phyloP scores from a whole-genome alignment of 2,797 vertebrate species.

The Poecilia gillii region DNA sequence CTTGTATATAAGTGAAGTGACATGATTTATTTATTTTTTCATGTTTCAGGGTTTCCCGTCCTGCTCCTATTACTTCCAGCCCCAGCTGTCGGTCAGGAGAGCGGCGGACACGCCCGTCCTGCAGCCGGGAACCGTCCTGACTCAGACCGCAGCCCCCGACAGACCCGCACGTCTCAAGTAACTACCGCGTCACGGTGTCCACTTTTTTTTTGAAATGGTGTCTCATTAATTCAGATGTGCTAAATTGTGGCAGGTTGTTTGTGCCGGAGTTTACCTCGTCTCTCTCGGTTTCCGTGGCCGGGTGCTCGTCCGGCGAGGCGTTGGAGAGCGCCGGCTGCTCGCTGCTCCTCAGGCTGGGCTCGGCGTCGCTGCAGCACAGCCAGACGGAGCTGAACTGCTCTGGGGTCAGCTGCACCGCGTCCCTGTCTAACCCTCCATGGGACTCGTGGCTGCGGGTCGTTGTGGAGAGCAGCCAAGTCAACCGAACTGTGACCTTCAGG shows the following conservation, averaged over 20 bases:
- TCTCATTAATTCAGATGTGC: background rate
- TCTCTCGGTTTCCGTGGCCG: conserved; percentile 80
- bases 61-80: conserved; percentile 92
- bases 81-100: conserved; percentile 89
- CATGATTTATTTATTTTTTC: background rate
- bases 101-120: conserved; percentile 84
- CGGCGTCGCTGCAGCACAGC: conserved; percentile 74
- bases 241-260: conserved; percentile 81
- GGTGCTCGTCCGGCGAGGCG: conserved; percentile 69
- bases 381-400: conserved; percentile 82
- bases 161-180: conserved; percentile 87
- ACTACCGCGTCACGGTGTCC: conserved; percentile 19
- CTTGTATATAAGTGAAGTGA: background rate
- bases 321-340: conserved; percentile 66
- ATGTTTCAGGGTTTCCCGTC: conserved; percentile 86
- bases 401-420: conserved; percentile 73
- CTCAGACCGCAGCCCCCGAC: conserved; percentile 71
- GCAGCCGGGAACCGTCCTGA: conserved; percentile 72
- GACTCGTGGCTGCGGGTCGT: conserved; percentile 88
- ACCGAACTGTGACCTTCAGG: conserved; percentile 74
- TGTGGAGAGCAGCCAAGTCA: conserved; percentile 78
- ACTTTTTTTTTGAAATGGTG: background rate
- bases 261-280: conserved; percentile 85
- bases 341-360: conserved; percentile 84
- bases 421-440: conserved; percentile 87